These are phyloP conservation scores for Drosophila histrio DNA, from an alignment of 2,888 invertebrate genomes.

Conservation along the genomic window DNA sequence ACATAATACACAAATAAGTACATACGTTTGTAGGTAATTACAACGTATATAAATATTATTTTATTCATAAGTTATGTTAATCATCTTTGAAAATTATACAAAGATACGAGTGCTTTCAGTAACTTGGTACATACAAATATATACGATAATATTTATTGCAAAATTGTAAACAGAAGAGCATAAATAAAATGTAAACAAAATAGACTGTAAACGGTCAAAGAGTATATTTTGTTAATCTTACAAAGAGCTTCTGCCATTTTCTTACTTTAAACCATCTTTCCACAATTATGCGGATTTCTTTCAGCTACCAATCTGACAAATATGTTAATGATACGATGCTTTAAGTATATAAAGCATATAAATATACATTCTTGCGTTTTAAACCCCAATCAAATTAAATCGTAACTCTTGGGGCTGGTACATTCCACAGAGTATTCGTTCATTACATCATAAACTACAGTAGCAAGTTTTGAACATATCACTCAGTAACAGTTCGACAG, in stretches of 20 bases:
- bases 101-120: conserved; percentile 43
- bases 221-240: conserved; percentile 19
- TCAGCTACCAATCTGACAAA: neutral
- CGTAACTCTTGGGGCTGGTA: too few relatives aligned
- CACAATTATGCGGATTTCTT: neutral
- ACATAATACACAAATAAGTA: neutral
- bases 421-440: too few relatives aligned
- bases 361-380: too few relatives aligned
- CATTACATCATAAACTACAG: too few relatives aligned
- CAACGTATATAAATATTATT: neutral
- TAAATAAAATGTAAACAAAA: conserved; percentile 26
- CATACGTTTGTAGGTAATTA: neutral
- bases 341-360: too few relatives aligned
- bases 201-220: conserved; percentile 19
- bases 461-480: too few relatives aligned
- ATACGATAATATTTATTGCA: conserved; percentile 5
- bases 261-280: neutral
- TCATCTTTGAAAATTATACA: conserved; percentile 12
- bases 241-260: neutral
- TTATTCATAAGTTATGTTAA: neutral
- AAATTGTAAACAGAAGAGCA: conserved; percentile 13
- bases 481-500: too few relatives aligned
- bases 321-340: neutral
- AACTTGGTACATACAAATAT: conserved; percentile 21
- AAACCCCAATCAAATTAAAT: too few relatives aligned